Evolutionary conservation across 2,888 invertebrate genomes (phyloP).

Genomic region (Epistrophella euchroma): DNA sequence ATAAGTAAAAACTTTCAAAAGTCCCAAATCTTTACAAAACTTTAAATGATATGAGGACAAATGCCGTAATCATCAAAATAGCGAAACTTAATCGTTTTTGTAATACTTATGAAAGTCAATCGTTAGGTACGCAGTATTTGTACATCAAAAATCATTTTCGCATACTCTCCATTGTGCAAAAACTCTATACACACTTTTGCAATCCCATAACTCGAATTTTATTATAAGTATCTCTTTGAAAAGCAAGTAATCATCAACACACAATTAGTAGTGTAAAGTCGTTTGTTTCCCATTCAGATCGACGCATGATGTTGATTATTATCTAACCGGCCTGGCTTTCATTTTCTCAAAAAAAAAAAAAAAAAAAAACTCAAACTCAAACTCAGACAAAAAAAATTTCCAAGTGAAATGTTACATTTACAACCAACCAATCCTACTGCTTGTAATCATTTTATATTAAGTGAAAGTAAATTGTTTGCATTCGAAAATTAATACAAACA

Average conservation of each 20-base stretch:
- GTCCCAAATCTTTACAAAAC: too few relatives aligned
- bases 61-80: neutral
- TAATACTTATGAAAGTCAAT: neutral
- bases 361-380: neutral
- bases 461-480: constrained; percentile 72
- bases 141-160: constrained; percentile 12
- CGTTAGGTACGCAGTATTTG: neutral
- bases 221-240: constrained; percentile 29
- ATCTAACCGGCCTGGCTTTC: constrained; percentile 63
- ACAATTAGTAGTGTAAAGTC: constrained; percentile 56
- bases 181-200: neutral
- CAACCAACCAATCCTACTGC: constrained; percentile 16
- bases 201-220: constrained; percentile 33
- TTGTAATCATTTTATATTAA: constrained; percentile 56
- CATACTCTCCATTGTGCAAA: neutral
- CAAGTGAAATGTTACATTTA: constrained; percentile 72
- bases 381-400: neutral
- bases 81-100: neutral
- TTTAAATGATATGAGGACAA: too few relatives aligned
- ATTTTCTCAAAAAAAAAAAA: constrained; percentile 25
- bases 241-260: constrained; percentile 19
- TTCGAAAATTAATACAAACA: constrained; percentile 47
- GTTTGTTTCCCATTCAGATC: constrained; percentile 56
- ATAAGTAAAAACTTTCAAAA: too few relatives aligned
- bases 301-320: constrained; percentile 53